Conservation (phyloP, 1,140 invertebrate species). For the Frieseomelitta varia region DNA sequence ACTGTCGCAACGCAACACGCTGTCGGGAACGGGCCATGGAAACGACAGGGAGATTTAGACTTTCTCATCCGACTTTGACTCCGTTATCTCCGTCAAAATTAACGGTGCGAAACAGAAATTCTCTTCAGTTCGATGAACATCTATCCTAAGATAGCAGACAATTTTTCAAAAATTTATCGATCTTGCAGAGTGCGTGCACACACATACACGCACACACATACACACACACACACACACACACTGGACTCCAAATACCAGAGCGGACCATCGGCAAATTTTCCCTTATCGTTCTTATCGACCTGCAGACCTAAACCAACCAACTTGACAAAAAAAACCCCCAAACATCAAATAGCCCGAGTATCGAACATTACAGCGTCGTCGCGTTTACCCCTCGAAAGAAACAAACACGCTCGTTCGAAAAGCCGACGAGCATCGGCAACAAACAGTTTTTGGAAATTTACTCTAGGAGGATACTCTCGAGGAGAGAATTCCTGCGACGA, state of each 20-base stretch:
- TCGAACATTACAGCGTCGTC: background rate
- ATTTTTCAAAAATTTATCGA: background rate
- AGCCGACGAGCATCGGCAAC: background rate
- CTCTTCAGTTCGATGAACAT: background rate
- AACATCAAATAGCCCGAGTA: background rate
- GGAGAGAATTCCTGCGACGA: background rate
- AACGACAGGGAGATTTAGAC: too few relatives aligned
- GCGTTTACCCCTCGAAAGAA: background rate
- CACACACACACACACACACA: too few relatives aligned
- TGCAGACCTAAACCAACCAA: background rate
- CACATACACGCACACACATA: too few relatives aligned
- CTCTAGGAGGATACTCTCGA: background rate
- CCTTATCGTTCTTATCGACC: background rate
- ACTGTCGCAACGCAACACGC: too few relatives aligned
- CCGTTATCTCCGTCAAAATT: background rate
- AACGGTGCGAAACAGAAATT: background rate
- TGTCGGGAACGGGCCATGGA: too few relatives aligned
- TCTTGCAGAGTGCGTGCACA: background rate
- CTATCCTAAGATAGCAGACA: background rate
- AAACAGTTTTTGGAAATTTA: background rate
- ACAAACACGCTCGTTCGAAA: background rate
- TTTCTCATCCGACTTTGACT: too few relatives aligned
- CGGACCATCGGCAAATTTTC: background rate
- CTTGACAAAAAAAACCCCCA: too few relatives aligned
- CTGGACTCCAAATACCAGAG: background rate